These are phyloP conservation scores for Thelaira solivaga DNA, from an alignment of 2,888 invertebrate species.

Conservation along the genomic window DNA sequence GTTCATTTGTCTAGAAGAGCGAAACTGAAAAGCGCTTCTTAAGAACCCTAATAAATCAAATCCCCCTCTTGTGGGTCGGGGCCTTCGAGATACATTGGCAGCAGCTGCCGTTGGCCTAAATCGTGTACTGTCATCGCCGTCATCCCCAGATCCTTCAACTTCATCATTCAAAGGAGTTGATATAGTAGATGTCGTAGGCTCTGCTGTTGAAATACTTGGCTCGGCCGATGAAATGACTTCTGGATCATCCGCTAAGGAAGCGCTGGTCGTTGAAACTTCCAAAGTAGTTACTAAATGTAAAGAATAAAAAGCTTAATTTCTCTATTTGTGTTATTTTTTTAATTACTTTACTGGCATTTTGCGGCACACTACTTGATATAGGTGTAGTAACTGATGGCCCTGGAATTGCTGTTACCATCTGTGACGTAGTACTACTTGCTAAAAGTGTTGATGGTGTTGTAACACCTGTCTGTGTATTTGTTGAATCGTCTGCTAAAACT, in stretches of 20 bases:
- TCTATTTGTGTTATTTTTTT: neutral
- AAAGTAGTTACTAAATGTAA: neutral
- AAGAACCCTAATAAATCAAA: slow-evolving; percentile 75
- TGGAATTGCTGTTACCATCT: slow-evolving; percentile 11
- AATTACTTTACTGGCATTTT: slow-evolving; percentile 14
- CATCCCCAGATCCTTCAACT: slow-evolving; percentile 80
- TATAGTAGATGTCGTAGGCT: slow-evolving; percentile 37
- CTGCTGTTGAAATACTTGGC: slow-evolving; percentile 51
- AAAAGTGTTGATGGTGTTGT: slow-evolving; percentile 28
- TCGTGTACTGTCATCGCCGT: slow-evolving; percentile 66
- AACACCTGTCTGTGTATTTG: neutral
- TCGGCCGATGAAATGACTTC: slow-evolving; percentile 54
- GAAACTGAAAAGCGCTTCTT: slow-evolving; percentile 71
- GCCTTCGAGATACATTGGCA: slow-evolving; percentile 67
- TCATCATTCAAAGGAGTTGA: slow-evolving; percentile 70
- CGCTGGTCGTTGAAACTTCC: slow-evolving; percentile 8
- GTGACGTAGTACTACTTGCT: neutral
- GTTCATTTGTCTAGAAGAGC: slow-evolving; percentile 58
- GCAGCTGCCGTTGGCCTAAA: slow-evolving; percentile 51
- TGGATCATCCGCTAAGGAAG: slow-evolving; percentile 49
- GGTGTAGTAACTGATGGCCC: slow-evolving; percentile 11
- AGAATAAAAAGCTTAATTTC: neutral
- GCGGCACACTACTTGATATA: neutral
- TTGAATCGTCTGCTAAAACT: slow-evolving; percentile 41
- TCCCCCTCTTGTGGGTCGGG: slow-evolving; percentile 71